Evolutionary conservation across 2,888 invertebrate species (phyloP), one percentile per base, ranked within the genome.

Genomic region (Tenthredo livida): DNA sequence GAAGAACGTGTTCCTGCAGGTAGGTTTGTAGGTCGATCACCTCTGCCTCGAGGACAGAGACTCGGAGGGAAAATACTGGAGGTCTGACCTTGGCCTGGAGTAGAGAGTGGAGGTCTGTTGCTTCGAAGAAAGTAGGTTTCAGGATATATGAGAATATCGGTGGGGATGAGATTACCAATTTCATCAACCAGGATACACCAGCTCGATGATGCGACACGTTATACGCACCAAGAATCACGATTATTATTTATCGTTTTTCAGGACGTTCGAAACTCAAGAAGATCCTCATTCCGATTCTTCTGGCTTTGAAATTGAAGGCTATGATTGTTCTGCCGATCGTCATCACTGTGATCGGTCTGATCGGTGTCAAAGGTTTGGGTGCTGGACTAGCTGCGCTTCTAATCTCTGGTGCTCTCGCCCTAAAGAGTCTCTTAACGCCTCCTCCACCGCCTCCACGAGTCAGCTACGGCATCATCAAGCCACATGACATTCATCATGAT

Each of bases 291-390:
- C 96, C 96, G n/a, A 91, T 96, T 80, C 93, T 96, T 37, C 91
- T 96, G 88, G 94, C 95, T 33, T 90, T 96, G 90, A 95, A 95
- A 91, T 90, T 96, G 89, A 96, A 96, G 91, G 94, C 95, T 83
- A 94, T 95, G 65, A 93, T 96, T 54, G 93, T 96, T 73, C 91
- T 96, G 83, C 96, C 96, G 47, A 94, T 96, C 40, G 91, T 96
- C 73, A 94, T 96, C 87, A 94, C 95, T 37, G 91, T 95, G 85
- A 94, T 96, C 73, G 95, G 95, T n/a, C 92, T 96, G 86, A 94
- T 96, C 78, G 95, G 96, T 10, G 94, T 96, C 89, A 96, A 96
- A 92, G 96, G 96, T 84, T 93, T 96, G 84, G 95, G 95, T 85
- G 94, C 95, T 47, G 95, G 96, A 78, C 90, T 96, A 72, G 93